phyloP scores from a whole-genome alignment of 2,888 invertebrate species.

The Heliconius sara region DNA sequence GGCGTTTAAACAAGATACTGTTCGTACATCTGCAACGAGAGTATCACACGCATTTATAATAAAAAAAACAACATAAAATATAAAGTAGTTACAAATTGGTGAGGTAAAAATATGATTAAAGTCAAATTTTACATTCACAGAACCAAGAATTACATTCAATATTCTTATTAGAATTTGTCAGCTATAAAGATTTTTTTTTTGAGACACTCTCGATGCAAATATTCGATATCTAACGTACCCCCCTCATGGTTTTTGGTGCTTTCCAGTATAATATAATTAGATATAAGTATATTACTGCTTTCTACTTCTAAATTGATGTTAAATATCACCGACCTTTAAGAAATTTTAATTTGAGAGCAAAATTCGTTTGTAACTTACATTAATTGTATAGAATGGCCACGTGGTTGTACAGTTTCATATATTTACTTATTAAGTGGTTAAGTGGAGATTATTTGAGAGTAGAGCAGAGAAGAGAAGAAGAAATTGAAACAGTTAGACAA shows the following conservation, averaged over 20 bases:
- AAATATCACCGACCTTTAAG: constrained; percentile 64
- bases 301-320: constrained; percentile 62
- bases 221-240: constrained; percentile 54
- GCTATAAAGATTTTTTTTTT: not conserved
- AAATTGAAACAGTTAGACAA: constrained; percentile 36
- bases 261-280: constrained; percentile 60
- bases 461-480: constrained; percentile 23
- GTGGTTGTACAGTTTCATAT: constrained; percentile 61
- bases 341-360: constrained; percentile 62
- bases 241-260: constrained; percentile 73
- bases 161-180: not conserved
- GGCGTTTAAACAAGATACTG: constrained; percentile 57
- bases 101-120: not conserved
- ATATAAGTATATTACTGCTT: constrained; percentile 58
- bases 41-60: not conserved
- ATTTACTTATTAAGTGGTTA: constrained; percentile 39
- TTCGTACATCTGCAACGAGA: constrained; percentile 1
- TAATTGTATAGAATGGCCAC: constrained; percentile 73
- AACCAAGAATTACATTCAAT: not conserved
- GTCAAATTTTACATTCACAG: not conserved
- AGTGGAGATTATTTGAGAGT: constrained; percentile 14
- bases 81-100: not conserved
- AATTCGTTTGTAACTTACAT: constrained; percentile 62
- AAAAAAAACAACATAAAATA: not conserved
- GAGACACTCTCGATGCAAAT: constrained; percentile 6